These are phyloP conservation scores for Echinarachnius parma DNA, from an alignment of 53 echinoderm and acorn worm species.

Conservation along the genomic window DNA sequence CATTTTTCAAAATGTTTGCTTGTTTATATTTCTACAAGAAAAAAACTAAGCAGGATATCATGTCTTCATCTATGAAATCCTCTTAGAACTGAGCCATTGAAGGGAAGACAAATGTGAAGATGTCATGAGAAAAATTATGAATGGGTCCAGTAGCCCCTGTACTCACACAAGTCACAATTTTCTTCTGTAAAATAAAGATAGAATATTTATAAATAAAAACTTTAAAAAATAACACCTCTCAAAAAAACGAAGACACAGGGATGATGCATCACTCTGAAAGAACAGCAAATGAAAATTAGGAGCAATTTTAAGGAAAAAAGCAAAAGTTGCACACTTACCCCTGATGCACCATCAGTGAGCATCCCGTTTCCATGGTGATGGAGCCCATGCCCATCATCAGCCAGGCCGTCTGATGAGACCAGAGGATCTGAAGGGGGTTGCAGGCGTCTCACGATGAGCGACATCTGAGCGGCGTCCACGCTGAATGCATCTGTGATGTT, in stretches of 20 bases:
- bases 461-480: neutral
- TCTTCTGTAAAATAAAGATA: neutral
- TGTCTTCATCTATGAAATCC: no score
- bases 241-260: neutral
- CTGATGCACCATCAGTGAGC: neutral
- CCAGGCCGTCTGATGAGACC: neutral
- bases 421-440: neutral
- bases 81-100: no score
- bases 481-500: conserved; percentile 21
- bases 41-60: no score
- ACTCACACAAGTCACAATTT: neutral
- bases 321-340: neutral
- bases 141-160: neutral
- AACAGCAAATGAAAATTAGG: neutral
- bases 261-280: neutral
- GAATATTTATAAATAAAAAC: neutral
- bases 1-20: no score
- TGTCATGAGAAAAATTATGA: no score
- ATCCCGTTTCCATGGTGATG: no score
- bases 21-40: no score
- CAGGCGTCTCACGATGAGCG: conserved; percentile 7
- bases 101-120: no score
- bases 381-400: neutral
- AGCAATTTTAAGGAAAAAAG: no score
- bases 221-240: neutral